These are phyloP conservation scores for Scatophagus argus DNA, from an alignment of 2,113 vertebrate species.

Conservation along the genomic window DNA sequence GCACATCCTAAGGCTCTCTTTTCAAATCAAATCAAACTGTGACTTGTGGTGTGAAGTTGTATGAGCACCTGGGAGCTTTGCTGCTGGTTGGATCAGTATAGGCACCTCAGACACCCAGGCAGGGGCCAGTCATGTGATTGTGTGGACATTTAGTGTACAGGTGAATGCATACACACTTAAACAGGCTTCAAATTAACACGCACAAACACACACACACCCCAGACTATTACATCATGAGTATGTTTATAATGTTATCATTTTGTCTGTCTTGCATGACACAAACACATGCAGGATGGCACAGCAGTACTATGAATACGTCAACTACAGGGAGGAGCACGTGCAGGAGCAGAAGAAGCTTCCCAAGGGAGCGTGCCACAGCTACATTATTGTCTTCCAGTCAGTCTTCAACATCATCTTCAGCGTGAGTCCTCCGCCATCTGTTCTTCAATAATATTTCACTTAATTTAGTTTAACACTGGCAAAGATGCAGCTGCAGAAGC, in stretches of 20 bases:
- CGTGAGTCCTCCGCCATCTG: slow-evolving; percentile 80
- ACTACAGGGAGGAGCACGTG: slow-evolving; percentile 92
- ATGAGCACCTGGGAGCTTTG: no score
- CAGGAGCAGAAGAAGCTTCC: slow-evolving; percentile 86
- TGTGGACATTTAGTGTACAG: background rate
- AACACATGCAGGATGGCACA: slow-evolving; percentile 89
- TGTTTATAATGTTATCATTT: background rate
- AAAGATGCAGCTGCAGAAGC: background rate
- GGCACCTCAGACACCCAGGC: background rate
- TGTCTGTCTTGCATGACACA: background rate
- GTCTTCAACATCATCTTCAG: slow-evolving; percentile 91
- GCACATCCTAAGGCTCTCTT: background rate
- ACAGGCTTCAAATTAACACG: background rate
- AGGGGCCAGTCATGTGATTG: background rate
- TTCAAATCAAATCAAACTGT: background rate
- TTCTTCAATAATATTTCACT: background rate
- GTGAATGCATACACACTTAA: background rate
- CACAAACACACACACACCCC: no score
- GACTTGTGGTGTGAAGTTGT: no score
- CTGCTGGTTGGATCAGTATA: background rate
- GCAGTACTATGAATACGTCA: slow-evolving; percentile 92
- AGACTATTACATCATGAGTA: no score
- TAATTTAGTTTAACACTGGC: background rate
- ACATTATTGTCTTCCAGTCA: slow-evolving; percentile 90
- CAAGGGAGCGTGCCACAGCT: slow-evolving; percentile 86